These are phyloP conservation scores for Cynocephalus volans DNA, from an alignment of 2,113 vertebrate genomes.

Conservation along the genomic window DNA sequence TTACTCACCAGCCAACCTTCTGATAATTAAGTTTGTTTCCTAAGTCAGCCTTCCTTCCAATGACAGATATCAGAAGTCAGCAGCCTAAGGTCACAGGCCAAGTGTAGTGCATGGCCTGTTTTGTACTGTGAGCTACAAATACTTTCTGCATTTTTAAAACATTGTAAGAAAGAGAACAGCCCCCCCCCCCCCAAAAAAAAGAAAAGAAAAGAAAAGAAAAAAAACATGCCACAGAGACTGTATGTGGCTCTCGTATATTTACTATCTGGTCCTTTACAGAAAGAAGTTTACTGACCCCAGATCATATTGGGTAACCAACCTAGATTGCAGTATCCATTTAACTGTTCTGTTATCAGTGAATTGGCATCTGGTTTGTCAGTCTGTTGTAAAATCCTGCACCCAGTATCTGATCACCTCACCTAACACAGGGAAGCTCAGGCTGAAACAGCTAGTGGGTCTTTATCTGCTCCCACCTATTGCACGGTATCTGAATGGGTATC, in stretches of 20 bases:
- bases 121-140: not conserved
- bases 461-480: not conserved
- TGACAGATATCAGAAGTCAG: not conserved
- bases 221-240: not conserved
- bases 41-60: conserved; percentile 7
- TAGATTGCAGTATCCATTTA: not conserved
- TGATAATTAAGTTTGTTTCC: not conserved
- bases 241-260: not conserved
- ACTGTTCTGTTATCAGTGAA: not conserved
- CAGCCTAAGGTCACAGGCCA: not conserved
- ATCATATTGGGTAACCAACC: not conserved
- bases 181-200: not conserved
- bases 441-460: not conserved
- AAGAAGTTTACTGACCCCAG: not conserved
- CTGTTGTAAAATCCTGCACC: not conserved
- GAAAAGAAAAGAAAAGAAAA: not conserved
- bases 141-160: not conserved
- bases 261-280: not conserved
- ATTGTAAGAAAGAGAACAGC: not conserved
- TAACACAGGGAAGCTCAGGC: not conserved
- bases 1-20: not conserved
- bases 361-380: not conserved
- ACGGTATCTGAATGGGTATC: not conserved
- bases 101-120: not conserved
- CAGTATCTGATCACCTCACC: not conserved